Base-by-base conservation (phyloP, 37 sponge, comb jelly and placozoan species). In the Cliona cf. orientalis region DNA sequence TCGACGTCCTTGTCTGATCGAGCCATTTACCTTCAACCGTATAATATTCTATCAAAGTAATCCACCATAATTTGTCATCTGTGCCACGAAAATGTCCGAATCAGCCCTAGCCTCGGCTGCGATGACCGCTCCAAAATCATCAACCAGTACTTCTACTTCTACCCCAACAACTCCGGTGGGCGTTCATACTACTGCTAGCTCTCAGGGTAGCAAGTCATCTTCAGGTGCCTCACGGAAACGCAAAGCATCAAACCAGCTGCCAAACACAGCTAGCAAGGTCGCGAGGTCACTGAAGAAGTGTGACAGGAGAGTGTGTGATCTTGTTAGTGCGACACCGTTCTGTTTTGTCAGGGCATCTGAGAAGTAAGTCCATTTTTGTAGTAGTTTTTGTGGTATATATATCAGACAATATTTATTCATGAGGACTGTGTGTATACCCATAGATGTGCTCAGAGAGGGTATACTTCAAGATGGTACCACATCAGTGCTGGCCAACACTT, bases 391-490 rank as follows among this genome's bases (percentile, higher is more conserved):
- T 61, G 29, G 28, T 19, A 17, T 61, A 31, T 29, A 23, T 61
- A 31, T 61, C 62, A 61, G 22, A 31, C 28, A 31, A 61, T 31
- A 29, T 5, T 61, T 22, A 25, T 5, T n/a, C n/a, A n/a, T n/a
- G n/a, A n/a, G n/a, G n/a, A n/a, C 55, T 17, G 14, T 49, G 14
- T 17, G 17, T 26, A 22, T 62, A 31, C 34, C 5, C 49, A 40
- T 71, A 90, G 90, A 55, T 91, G 92, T 83, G 87, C 79, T 9
- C 65, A 37, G 22, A 70, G 43, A 36, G 92, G 88, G 0, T 43
- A 79, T 79, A 91, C 92, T 0, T 72, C 89, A 35, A 64, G 91
- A 1, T 94, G 91, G 92, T 84, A 91, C 79, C 95, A 95, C 69
- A 44, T 95, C 29, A 87, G 86, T 61, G 75, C 81, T 46, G 88